Evolutionary conservation across 1,140 invertebrate species (phyloP).

Genomic region (Schmidtea mediterranea): DNA sequence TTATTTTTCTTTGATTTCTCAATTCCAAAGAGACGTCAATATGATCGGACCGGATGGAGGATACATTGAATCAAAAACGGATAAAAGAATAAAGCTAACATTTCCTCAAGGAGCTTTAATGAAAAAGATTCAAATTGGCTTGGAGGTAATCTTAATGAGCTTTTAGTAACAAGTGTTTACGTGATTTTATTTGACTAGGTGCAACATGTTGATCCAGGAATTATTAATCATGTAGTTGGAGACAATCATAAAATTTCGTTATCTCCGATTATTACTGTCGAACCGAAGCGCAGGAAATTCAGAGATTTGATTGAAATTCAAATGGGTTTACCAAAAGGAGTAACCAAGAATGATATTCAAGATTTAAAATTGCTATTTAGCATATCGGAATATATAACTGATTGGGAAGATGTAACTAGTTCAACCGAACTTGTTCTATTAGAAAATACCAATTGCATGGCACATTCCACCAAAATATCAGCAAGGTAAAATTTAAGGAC

Average conservation of each 20-base stretch:
- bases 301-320: conserved; percentile 93
- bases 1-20: conserved; percentile 86
- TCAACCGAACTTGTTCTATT: conserved; percentile 87
- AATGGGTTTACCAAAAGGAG: conserved; percentile 84
- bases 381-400: conserved; percentile 83
- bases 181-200: too few relatives aligned
- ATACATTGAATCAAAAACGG: conserved; percentile 83
- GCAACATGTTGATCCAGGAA: conserved; percentile 61
- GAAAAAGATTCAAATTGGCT: conserved; percentile 98
- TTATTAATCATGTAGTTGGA: conserved; percentile 75
- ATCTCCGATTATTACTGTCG: conserved; percentile 90
- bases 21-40: conserved; percentile 77
- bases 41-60: conserved; percentile 88
- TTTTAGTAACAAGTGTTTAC: too few relatives aligned
- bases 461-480: conserved; percentile 96
- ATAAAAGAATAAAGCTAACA: conserved; percentile 87
- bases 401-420: conserved; percentile 97
- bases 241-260: conserved; percentile 93
- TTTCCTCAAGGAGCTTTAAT: conserved; percentile 92
- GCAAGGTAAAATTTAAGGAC: too few relatives aligned
- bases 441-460: conserved; percentile 91
- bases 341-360: conserved; percentile 34
- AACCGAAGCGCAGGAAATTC: conserved; percentile 82
- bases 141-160: conserved; percentile 54
- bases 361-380: conserved; percentile 50